phyloP scores from a whole-genome alignment of 2,797 vertebrate species.

The Xenentodon cancila region DNA sequence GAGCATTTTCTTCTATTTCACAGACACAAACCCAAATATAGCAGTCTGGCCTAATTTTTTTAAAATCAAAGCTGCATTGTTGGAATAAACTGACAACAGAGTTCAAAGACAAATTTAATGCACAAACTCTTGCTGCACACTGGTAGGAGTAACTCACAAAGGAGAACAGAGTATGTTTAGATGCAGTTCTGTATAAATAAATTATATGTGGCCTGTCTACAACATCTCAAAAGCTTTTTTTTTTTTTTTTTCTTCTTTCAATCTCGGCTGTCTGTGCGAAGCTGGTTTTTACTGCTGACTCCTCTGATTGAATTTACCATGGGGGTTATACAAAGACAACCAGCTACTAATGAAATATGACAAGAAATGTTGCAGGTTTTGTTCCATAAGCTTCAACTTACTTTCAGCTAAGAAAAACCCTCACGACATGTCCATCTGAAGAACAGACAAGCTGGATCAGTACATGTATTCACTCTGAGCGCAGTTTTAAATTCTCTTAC shows the following conservation, averaged over 20 bases:
- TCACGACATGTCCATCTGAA: slow-evolving; percentile 19
- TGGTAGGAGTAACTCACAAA: slow-evolving; percentile 5
- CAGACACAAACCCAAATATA: too few relatives aligned
- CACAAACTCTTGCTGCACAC: too few relatives aligned
- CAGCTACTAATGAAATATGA: slow-evolving; percentile 47
- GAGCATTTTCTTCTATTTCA: too few relatives aligned
- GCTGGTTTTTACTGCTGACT: slow-evolving; percentile 49
- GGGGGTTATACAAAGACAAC: slow-evolving; percentile 51
- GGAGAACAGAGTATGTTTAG: background rate
- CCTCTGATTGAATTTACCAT: slow-evolving; percentile 42
- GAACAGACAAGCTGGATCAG: slow-evolving; percentile 11
- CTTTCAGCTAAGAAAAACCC: slow-evolving; percentile 28
- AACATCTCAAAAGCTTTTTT: slow-evolving; percentile 48
- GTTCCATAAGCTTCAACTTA: slow-evolving; percentile 13
- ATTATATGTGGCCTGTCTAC: slow-evolving; percentile 47
- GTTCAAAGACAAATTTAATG: too few relatives aligned
- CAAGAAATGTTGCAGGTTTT: slow-evolving; percentile 34
- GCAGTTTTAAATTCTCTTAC: slow-evolving; percentile 6
- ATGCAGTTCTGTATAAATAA: slow-evolving; percentile 35
- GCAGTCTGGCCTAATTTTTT: too few relatives aligned
- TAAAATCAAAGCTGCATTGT: too few relatives aligned
- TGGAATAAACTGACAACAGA: too few relatives aligned
- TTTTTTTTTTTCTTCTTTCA: background rate
- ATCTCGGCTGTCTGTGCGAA: slow-evolving; percentile 39
- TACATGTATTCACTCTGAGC: slow-evolving; percentile 6